These are phyloP conservation scores for Nomada goodeniana DNA, from an alignment of 2,888 invertebrate genomes.

Conservation along the genomic window DNA sequence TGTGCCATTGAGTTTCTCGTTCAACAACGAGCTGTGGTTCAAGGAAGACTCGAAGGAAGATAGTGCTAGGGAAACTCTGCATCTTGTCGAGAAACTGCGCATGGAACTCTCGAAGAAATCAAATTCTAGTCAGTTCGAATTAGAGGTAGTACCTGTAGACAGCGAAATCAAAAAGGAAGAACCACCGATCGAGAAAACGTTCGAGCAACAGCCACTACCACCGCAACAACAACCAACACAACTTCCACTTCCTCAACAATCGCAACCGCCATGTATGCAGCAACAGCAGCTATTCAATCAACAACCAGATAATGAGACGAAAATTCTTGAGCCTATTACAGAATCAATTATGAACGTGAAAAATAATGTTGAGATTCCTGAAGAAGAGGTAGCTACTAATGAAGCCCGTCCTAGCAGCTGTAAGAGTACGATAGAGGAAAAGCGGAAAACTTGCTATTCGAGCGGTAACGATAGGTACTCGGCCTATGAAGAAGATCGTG, in stretches of 20 bases:
- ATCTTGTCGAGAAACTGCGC: slow-evolving; percentile 93
- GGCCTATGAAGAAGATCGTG: slow-evolving; percentile 81
- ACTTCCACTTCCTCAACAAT: slow-evolving; percentile 14
- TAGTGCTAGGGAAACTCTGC: slow-evolving; percentile 92
- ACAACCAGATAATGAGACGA: slow-evolving; percentile 47
- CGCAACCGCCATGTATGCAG: background rate
- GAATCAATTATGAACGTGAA: slow-evolving; percentile 50
- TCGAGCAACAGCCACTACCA: slow-evolving; percentile 47
- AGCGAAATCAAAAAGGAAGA: slow-evolving; percentile 80
- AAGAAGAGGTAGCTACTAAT: slow-evolving; percentile 23
- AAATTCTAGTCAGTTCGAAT: slow-evolving; percentile 85
- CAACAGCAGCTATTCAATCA: slow-evolving; percentile 28
- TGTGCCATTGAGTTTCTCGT: slow-evolving; percentile 87
- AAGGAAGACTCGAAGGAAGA: slow-evolving; percentile 93
- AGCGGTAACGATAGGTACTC: slow-evolving; percentile 76
- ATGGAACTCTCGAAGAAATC: slow-evolving; percentile 90
- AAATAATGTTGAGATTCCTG: slow-evolving; percentile 41
- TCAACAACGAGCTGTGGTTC: slow-evolving; percentile 88
- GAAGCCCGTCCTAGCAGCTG: slow-evolving; percentile 57
- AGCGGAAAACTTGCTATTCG: slow-evolving; percentile 78
- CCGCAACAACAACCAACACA: slow-evolving; percentile 25
- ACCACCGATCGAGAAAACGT: slow-evolving; percentile 49
- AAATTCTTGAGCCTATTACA: slow-evolving; percentile 34
- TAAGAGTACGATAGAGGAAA: slow-evolving; percentile 76
- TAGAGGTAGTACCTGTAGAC: slow-evolving; percentile 82